Evolutionary conservation across 2,113 vertebrate species (phyloP).

Genomic region (Fulica atra): DNA sequence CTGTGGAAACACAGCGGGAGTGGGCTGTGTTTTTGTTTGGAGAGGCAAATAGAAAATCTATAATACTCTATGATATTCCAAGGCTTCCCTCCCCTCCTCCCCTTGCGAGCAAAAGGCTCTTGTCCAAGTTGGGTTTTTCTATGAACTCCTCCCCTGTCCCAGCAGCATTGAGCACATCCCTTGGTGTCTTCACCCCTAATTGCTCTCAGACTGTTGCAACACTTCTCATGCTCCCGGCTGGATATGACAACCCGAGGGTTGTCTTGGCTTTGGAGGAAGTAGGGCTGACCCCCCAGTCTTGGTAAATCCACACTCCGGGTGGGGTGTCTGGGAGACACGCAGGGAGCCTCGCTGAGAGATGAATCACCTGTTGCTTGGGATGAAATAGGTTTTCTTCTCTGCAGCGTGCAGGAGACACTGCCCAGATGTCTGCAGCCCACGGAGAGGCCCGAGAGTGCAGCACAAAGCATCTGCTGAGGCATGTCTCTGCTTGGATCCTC

Average conservation of each 20-base stretch:
- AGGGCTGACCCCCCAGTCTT: slow-evolving; percentile 25
- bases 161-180: slow-evolving; percentile 43
- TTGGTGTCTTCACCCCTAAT: slow-evolving; percentile 9
- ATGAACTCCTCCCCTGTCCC: slow-evolving; percentile 45
- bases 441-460: not conserved
- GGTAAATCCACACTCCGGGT: slow-evolving; percentile 46
- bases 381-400: not conserved
- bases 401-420: not conserved
- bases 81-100: not conserved
- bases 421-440: not conserved
- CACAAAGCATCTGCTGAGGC: not conserved
- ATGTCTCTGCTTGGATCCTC: not conserved
- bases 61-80: not conserved
- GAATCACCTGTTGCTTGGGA: slow-evolving; percentile 52
- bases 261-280: slow-evolving; percentile 30
- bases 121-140: slow-evolving; percentile 34
- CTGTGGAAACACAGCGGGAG: slow-evolving; percentile 41
- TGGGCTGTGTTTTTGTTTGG: not conserved
- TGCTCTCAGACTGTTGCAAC: slow-evolving; percentile 39
- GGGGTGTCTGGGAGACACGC: not conserved
- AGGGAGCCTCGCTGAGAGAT: slow-evolving; percentile 9
- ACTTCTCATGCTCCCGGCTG: not conserved
- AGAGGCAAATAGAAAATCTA: not conserved
- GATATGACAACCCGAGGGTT: not conserved
- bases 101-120: slow-evolving; percentile 50